Conservation (phyloP, 2,888 invertebrate genomes). For the Rhingia campestris region DNA sequence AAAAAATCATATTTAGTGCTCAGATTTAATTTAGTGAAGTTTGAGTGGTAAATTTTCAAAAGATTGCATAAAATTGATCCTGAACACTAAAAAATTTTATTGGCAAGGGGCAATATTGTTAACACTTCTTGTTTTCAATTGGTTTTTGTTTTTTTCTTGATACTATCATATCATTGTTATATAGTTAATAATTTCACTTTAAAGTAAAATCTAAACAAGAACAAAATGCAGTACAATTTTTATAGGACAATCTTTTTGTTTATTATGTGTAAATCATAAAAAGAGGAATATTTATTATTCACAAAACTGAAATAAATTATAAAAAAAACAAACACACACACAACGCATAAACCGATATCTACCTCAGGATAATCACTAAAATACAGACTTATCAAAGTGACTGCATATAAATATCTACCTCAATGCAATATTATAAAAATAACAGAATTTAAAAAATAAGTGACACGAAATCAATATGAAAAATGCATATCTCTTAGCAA, state of each 20-base stretch:
- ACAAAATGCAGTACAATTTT: constrained; percentile 41
- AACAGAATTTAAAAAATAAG: background rate
- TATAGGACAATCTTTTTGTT: constrained; percentile 5
- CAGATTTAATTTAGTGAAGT: too few relatives aligned
- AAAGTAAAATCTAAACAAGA: constrained; percentile 26
- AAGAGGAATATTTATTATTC: background rate
- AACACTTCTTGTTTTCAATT: constrained; percentile 11
- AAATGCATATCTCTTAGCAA: background rate
- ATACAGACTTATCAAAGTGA: constrained; percentile 10
- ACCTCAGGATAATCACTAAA: constrained; percentile 37
- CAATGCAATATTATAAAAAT: constrained; percentile 44
- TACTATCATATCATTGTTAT: constrained; percentile 71
- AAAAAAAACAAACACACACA: background rate
- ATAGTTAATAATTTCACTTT: constrained; percentile 52
- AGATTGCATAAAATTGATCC: too few relatives aligned
- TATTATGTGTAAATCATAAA: background rate
- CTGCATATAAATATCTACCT: constrained; percentile 69
- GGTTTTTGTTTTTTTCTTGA: constrained; percentile 50
- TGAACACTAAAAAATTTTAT: background rate
- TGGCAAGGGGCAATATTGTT: background rate
- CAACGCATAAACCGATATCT: constrained; percentile 49
- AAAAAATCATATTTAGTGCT: too few relatives aligned
- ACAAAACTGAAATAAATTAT: background rate
- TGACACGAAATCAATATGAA: constrained; percentile 33
- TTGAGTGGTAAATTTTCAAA: too few relatives aligned